Percentiles rank a stretch among this genome's conserved stretches.
Conservation (phyloP, 2,113 vertebrate genomes). For the Aplodontia rufa region DNA sequence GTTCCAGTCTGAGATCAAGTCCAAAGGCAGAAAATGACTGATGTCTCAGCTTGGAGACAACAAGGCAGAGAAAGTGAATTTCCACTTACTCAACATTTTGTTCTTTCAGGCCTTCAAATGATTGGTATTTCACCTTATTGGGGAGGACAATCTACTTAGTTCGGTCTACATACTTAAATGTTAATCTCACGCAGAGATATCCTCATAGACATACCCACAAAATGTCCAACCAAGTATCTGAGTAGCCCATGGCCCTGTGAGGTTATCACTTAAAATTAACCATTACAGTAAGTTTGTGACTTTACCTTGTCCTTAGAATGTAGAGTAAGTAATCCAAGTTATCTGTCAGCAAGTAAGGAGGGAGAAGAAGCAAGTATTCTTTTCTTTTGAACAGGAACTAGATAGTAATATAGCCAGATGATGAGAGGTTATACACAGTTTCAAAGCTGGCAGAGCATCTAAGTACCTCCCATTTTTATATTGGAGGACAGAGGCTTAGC, state of each 20-base stretch:
- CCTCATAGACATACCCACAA: not conserved
- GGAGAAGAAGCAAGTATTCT: not conserved
- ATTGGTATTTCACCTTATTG: fast-evolving
- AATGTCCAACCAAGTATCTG: not conserved
- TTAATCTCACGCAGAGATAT: not conserved
- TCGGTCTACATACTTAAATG: not conserved
- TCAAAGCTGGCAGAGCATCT: slow-evolving; percentile 31
- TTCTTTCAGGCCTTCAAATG: not conserved
- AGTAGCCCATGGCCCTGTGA: not conserved
- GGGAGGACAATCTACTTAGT: not conserved
- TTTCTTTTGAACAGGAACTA: slow-evolving; percentile 26
- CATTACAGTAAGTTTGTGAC: not conserved
- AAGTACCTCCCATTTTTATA: slow-evolving; percentile 18
- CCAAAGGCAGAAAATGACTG: not conserved
- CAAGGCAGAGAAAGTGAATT: not conserved
- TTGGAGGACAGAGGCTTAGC: slow-evolving; percentile 17
- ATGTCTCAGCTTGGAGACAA: not conserved
- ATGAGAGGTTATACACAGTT: not conserved
- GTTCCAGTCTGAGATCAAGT: not conserved
- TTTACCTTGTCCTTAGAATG: slow-evolving; percentile 29
- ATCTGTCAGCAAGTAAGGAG: not conserved
- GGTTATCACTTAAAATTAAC: not conserved
- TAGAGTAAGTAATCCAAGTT: not conserved
- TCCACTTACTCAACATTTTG: not conserved
- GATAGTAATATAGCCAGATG: not conserved